These are phyloP conservation scores for Strongylocentrotus purpuratus DNA, from an alignment of 35 echinoderm and acorn worm genomes.

Conservation along the genomic window DNA sequence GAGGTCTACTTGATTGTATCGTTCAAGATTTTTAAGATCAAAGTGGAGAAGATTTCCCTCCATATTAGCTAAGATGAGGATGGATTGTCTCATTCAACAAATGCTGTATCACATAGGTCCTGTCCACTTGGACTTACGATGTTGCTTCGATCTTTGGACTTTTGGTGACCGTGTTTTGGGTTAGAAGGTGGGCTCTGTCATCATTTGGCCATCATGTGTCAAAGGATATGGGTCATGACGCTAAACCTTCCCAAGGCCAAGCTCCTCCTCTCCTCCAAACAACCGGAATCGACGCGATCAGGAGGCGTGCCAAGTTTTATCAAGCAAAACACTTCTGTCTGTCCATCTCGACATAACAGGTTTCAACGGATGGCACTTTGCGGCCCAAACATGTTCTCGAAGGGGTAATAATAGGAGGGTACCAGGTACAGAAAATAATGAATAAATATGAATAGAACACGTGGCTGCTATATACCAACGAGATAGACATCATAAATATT, in stretches of 20 bases:
- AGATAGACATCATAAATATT: not conserved
- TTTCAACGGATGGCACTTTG: not conserved
- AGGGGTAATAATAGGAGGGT: not conserved
- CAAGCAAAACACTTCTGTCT: not conserved
- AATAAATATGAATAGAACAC: not conserved
- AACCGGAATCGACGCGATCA: slow-evolving; percentile 26
- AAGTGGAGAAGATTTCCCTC: too few relatives aligned
- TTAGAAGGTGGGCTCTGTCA: not conserved
- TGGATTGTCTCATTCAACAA: too few relatives aligned
- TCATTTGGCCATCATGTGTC: slow-evolving; percentile 22
- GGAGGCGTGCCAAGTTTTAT: slow-evolving; percentile 31
- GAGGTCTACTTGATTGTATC: too few relatives aligned
- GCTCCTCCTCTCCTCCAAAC: slow-evolving; percentile 26
- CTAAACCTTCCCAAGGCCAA: slow-evolving; percentile 27
- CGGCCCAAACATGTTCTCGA: not conserved
- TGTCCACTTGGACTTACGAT: too few relatives aligned
- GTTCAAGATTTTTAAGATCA: too few relatives aligned
- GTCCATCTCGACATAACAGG: not conserved
- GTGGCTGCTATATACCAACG: not conserved
- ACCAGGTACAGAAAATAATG: not conserved
- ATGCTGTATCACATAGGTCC: too few relatives aligned
- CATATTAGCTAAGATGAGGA: too few relatives aligned
- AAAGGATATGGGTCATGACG: slow-evolving; percentile 37
- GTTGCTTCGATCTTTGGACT: too few relatives aligned
- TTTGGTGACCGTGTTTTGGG: too few relatives aligned